Evolutionary conservation across 1,140 invertebrate genomes (phyloP).

Genomic region (Lasaia peninsularis): DNA sequence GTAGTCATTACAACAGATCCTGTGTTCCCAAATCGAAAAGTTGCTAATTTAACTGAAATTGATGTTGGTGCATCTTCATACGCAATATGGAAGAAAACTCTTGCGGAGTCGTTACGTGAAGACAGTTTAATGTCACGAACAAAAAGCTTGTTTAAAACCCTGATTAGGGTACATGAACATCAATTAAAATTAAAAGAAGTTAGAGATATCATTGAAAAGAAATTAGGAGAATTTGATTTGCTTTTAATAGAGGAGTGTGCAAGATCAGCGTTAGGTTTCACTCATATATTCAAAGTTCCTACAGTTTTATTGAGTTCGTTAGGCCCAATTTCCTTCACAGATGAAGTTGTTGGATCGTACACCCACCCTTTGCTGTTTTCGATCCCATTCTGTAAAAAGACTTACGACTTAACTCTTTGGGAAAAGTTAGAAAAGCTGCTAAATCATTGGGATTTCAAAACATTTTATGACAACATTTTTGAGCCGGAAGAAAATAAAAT

Average conservation of each 20-base stretch:
- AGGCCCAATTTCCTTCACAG: conserved; percentile 23
- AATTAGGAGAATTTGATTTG: conserved; percentile 36
- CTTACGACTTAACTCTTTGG: conserved; percentile 29
- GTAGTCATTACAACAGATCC: conserved; percentile 50
- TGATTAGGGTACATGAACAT: conserved; percentile 15
- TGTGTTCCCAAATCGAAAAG: conserved; percentile 18
- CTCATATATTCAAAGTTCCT: conserved; percentile 38
- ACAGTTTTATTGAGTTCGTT: conserved; percentile 35
- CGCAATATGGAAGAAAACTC: conserved; percentile 62
- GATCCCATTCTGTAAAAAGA: neutral
- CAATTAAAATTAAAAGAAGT: conserved; percentile 29
- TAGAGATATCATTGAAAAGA: conserved; percentile 29
- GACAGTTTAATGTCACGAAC: conserved; percentile 2
- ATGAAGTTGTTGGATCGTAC: conserved; percentile 22
- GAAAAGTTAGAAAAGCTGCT: conserved; percentile 44
- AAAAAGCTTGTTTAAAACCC: neutral
- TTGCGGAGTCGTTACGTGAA: conserved; percentile 21
- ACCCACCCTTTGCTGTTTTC: conserved; percentile 29
- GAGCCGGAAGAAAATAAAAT: conserved; percentile 24
- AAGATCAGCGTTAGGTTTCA: conserved; percentile 21
- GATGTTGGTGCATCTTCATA: conserved; percentile 45
- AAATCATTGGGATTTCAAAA: conserved; percentile 13
- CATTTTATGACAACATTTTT: neutral
- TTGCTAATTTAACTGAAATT: conserved; percentile 55
- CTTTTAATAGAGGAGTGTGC: conserved; percentile 30